Evolutionary conservation across 1,140 invertebrate species (phyloP).

Genomic region (Temnothorax nylanderi): DNA sequence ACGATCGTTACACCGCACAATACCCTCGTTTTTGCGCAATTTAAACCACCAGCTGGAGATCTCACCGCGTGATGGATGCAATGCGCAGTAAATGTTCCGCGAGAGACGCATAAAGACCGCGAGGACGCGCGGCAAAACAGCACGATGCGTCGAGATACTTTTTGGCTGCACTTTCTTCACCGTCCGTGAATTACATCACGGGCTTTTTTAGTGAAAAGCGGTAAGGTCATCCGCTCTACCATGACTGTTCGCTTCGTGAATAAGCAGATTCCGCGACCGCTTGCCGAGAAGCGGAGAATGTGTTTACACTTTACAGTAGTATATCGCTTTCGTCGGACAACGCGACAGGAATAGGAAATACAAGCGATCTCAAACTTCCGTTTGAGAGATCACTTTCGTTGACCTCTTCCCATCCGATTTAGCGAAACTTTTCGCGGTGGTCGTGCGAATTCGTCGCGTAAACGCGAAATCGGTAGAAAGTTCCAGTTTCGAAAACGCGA

Average conservation of each 20-base stretch:
- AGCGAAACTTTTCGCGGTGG: slow-evolving; percentile 52
- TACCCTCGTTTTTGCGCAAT: neutral
- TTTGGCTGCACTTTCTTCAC: slow-evolving; percentile 3
- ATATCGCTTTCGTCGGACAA: slow-evolving; percentile 70
- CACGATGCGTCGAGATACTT: neutral
- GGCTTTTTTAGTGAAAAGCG: slow-evolving; percentile 17
- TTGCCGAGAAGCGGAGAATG: slow-evolving; percentile 63
- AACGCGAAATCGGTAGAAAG: slow-evolving; percentile 74
- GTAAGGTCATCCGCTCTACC: slow-evolving; percentile 3
- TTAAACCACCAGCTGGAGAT: neutral
- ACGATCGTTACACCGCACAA: neutral
- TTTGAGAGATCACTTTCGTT: slow-evolving; percentile 76
- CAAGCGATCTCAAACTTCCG: slow-evolving; percentile 13
- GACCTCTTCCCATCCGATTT: slow-evolving; percentile 67
- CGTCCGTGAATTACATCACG: slow-evolving; percentile 40
- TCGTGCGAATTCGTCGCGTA: neutral
- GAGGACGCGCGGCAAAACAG: neutral
- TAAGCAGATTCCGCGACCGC: slow-evolving; percentile 62
- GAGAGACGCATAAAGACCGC: neutral
- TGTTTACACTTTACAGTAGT: slow-evolving; percentile 15
- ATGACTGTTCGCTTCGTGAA: slow-evolving; percentile 48
- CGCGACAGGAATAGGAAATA: slow-evolving; percentile 67
- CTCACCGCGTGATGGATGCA: slow-evolving; percentile 1
- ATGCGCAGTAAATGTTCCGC: neutral
- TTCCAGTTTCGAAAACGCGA: slow-evolving; percentile 65